These are phyloP conservation scores for Rhinatrema bivittatum DNA, from an alignment of 2,797 vertebrate genomes.

Conservation along the genomic window DNA sequence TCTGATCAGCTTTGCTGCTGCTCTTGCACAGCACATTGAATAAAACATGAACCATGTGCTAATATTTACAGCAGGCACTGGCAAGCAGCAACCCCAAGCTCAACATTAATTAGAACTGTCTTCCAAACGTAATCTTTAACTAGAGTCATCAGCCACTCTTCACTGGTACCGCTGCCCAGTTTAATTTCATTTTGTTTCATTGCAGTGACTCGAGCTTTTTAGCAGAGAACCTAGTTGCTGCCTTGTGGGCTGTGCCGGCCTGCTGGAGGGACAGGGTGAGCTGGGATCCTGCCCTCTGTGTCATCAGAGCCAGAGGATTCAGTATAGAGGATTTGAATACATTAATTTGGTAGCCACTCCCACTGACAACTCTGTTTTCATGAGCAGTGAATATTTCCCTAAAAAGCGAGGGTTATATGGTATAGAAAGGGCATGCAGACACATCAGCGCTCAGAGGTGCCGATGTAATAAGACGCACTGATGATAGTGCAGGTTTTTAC, in stretches of 20 bases:
- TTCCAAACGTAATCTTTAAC: conserved; percentile 1
- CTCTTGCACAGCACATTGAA: not conserved
- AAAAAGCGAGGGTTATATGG: too few species aligned
- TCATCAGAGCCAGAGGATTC: fast-evolving
- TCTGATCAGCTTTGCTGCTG: too few species aligned
- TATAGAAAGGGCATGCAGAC: too few species aligned
- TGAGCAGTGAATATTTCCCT: too few species aligned
- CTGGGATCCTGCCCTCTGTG: not conserved
- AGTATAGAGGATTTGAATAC: too few species aligned
- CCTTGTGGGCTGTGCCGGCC: not conserved
- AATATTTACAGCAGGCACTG: not conserved
- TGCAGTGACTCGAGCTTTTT: conserved; percentile 7
- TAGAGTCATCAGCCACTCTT: conserved; percentile 11
- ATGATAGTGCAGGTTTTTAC: too few species aligned
- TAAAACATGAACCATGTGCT: not conserved
- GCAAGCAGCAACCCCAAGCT: not conserved
- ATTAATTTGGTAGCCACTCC: not conserved
- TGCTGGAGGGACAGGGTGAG: not conserved
- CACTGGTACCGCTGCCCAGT: conserved; percentile 9
- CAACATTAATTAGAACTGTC: not conserved
- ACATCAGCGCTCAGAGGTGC: too few species aligned
- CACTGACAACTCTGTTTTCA: not conserved
- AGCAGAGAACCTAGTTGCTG: conserved; percentile 22
- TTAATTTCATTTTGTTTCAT: not conserved
- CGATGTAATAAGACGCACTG: too few species aligned